Evolutionary conservation across 1,140 invertebrate genomes (phyloP), one percentile per base, ranked within the genome.

Genomic region (Metaphire vulgaris): DNA sequence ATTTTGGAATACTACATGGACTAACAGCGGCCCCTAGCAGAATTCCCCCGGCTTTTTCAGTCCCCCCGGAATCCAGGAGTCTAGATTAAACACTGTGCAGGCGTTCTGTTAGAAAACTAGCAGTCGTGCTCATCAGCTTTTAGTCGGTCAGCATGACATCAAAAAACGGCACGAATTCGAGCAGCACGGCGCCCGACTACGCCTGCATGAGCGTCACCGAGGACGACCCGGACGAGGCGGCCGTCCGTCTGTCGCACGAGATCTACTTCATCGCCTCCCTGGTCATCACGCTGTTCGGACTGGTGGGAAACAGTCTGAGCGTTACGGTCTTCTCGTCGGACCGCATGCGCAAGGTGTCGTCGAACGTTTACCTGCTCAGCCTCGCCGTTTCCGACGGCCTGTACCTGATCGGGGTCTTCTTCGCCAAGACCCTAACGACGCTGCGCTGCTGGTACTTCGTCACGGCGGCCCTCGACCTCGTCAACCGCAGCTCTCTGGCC

Each of bases 331-430:
- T 76, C 66, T 33, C 74, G 0, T 69, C 66, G n/a, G 21, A 15
- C 0, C 29, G 29, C 26, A 76, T 76, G 74, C 29, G 77, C 21
- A 65, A 56, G 33, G 66, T 75, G 15, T 75, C 73, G 33, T 78
- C 77, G 30, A 78, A 75, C 68, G 77, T 78, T 21, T 78, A 78
- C 69, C 74, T 78, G 1, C 77, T 78, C 15, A 31, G 71, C 15
- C 33, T 78, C 31, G 73, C 77, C 21, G 29, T 74, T 15, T 78
- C 77, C 6, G 77, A 78, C 34, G 30, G 73, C 30, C 26, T 78
- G 28, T 78, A 78, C 64, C 69, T 78, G 34, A 32, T 75, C 66
- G 41, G 67, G 30, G 72, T 78, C 0, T 72, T 78, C 30, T 65
- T 75, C 66, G 65, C 66, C 15, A 74, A 72, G 32, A 78, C 67